These are phyloP conservation scores for Cerastis rubricosa DNA, from an alignment of 2,888 invertebrate species.

Conservation along the genomic window DNA sequence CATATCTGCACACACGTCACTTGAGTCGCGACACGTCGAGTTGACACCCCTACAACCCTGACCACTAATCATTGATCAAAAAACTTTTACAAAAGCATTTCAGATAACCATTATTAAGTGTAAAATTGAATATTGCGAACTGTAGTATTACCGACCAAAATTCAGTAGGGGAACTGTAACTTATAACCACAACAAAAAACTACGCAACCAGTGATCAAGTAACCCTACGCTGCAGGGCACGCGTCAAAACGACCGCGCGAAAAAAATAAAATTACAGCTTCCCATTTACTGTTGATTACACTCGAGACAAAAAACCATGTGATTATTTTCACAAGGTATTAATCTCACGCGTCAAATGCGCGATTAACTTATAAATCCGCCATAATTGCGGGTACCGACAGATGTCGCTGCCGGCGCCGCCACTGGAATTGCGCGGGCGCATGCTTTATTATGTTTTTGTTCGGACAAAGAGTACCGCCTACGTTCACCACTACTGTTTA, in stretches of 20 bases:
- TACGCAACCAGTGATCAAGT: conserved; percentile 76
- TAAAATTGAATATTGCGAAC: conserved; percentile 66
- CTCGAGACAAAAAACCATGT: conserved; percentile 75
- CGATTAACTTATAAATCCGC: conserved; percentile 81
- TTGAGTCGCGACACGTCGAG: conserved; percentile 76
- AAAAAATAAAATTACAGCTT: conserved; percentile 79
- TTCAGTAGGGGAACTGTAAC: conserved; percentile 75
- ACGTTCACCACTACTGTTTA: conserved; percentile 62
- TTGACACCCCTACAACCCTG: conserved; percentile 81
- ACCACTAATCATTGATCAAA: conserved; percentile 82
- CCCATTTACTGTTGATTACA: conserved; percentile 76
- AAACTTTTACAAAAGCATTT: conserved; percentile 57
- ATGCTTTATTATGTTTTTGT: conserved; percentile 75
- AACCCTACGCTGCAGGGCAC: conserved; percentile 75
- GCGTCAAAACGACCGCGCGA: conserved; percentile 71
- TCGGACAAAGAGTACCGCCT: conserved; percentile 76
- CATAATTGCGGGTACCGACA: conserved; percentile 79
- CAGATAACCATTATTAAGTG: conserved; percentile 70
- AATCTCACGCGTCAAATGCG: conserved; percentile 75
- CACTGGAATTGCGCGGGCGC: conserved; percentile 77
- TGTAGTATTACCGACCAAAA: conserved; percentile 43
- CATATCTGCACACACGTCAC: conserved; percentile 87
- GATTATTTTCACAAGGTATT: conserved; percentile 79
- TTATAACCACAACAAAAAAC: conserved; percentile 88
- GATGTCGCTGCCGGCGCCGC: conserved; percentile 82